These are phyloP conservation scores for Gymnobelideus leadbeateri DNA, from an alignment of 2,113 vertebrate species.

Conservation along the genomic window DNA sequence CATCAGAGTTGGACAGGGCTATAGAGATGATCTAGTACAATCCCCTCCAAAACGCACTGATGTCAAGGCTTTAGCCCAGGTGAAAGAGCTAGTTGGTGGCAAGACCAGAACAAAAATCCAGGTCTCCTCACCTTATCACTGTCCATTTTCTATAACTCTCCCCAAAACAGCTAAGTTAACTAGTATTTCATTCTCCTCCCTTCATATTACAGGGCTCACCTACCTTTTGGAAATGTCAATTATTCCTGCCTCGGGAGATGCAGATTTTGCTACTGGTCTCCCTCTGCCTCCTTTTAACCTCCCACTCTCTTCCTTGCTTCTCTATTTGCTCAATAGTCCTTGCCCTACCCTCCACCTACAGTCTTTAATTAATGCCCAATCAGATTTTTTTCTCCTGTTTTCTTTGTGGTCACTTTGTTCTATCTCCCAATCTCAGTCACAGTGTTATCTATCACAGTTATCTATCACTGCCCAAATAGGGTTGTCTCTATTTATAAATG, in stretches of 20 bases:
- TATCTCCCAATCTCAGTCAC: neutral
- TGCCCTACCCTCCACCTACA: neutral
- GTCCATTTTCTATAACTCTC: neutral
- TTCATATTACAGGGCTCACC: neutral
- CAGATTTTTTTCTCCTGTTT: neutral
- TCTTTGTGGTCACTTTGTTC: too few relatives aligned
- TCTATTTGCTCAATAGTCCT: neutral
- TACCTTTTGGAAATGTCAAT: slow-evolving; percentile 7
- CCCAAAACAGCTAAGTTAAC: neutral
- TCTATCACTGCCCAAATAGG: neutral
- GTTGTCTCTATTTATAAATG: neutral
- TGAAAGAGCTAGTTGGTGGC: neutral
- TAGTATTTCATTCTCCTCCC: slow-evolving; percentile 13
- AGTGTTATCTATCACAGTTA: neutral
- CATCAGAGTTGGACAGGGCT: neutral
- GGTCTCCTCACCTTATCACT: neutral
- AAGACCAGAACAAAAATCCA: neutral
- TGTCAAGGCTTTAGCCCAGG: neutral
- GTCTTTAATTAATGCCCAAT: neutral
- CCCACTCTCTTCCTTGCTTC: neutral
- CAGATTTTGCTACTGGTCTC: neutral
- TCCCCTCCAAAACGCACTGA: neutral
- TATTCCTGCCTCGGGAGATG: slow-evolving; percentile 10
- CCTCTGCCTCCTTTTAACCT: neutral
- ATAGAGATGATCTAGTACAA: neutral